phyloP scores from a whole-genome alignment of 2,888 invertebrate species.

The Morpho achilles region DNA sequence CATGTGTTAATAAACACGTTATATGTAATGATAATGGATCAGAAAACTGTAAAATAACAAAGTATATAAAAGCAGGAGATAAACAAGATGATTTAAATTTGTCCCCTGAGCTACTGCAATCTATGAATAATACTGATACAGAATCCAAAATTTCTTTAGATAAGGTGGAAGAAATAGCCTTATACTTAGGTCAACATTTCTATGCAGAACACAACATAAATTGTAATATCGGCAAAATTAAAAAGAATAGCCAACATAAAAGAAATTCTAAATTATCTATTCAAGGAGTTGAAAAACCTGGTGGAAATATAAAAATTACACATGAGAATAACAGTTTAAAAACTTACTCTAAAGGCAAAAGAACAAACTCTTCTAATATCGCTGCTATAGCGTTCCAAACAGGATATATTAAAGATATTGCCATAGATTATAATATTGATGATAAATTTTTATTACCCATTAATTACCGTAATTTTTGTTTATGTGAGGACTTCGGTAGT shows the following conservation, averaged over 20 bases:
- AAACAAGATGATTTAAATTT: too few species aligned
- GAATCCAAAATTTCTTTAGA: background rate
- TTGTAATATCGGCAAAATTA: constrained; percentile 17
- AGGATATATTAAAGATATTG: constrained; percentile 25
- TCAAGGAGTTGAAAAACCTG: constrained; percentile 64
- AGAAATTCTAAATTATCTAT: constrained; percentile 49
- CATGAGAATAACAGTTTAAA: constrained; percentile 28
- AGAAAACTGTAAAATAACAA: background rate
- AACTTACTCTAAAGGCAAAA: constrained; percentile 43
- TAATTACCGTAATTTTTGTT: constrained; percentile 40
- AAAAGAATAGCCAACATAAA: constrained; percentile 19
- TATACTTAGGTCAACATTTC: constrained; percentile 1
- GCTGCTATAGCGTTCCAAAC: constrained; percentile 1
- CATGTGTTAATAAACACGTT: background rate
- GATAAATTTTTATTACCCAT: constrained; percentile 17
- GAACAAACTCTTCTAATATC: constrained; percentile 11
- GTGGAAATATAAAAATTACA: constrained; percentile 36
- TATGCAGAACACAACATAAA: constrained; percentile 1
- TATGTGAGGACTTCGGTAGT: constrained; percentile 60
- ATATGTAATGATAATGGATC: background rate
- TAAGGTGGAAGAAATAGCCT: constrained; percentile 4
- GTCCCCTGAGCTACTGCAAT: too few species aligned
- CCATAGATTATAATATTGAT: constrained; percentile 19
- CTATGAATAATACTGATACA: background rate
- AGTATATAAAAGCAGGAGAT: background rate